phyloP scores from a whole-genome alignment of 2,888 invertebrate genomes.

The Acanthosepion esculentum region DNA sequence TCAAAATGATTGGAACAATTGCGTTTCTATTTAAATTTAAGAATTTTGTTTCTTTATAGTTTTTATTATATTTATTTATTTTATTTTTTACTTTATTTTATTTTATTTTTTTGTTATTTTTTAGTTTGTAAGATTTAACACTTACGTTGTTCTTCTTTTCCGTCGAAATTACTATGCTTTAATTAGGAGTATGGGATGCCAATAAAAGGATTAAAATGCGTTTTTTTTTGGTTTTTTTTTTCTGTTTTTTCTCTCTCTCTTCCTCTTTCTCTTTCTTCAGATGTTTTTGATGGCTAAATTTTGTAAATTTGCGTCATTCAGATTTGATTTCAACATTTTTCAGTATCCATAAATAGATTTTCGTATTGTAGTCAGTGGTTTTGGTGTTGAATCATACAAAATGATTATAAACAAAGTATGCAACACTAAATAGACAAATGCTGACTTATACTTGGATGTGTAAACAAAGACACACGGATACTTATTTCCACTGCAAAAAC shows the following conservation, averaged over 20 bases:
- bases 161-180: too few relatives aligned
- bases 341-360: too few relatives aligned
- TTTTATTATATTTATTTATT: too few relatives aligned
- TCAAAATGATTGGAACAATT: too few relatives aligned
- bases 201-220: too few relatives aligned
- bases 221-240: not conserved
- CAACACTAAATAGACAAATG: not conserved
- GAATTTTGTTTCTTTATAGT: not conserved
- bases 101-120: too few relatives aligned
- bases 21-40: not conserved
- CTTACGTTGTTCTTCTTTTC: too few relatives aligned
- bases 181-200: too few relatives aligned
- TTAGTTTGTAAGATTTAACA: too few relatives aligned
- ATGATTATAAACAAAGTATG: not conserved
- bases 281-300: not conserved
- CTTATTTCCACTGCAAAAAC: not conserved
- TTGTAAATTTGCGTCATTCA: not conserved
- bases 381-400: rapidly evolving
- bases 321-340: not conserved
- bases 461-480: not conserved
- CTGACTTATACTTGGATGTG: not conserved
- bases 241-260: not conserved
- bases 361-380: not conserved
- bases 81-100: too few relatives aligned
- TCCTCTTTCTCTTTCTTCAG: not conserved